A percentile compares a stretch with the other conserved stretches of the same genome.
Conservation (phyloP, 92 coral and sea anemone species). For the Palythoa heliodiscus region DNA sequence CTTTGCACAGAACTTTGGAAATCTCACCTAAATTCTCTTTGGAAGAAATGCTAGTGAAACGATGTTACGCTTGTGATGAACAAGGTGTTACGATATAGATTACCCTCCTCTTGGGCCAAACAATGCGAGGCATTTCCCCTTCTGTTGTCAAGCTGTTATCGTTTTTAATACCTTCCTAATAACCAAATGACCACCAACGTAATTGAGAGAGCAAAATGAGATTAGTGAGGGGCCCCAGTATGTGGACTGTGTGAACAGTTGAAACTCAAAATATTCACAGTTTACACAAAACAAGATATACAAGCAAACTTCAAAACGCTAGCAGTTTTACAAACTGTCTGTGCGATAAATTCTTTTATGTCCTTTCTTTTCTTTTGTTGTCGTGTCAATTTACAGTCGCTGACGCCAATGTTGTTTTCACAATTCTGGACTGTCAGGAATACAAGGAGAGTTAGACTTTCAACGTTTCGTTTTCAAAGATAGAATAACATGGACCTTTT, state of each 20-base stretch:
- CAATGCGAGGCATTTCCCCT: conserved; percentile 45
- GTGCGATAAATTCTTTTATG: not conserved
- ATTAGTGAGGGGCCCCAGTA: not conserved
- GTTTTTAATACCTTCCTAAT: conserved; percentile 30
- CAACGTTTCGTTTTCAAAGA: conserved; percentile 11
- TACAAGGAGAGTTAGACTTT: conserved; percentile 13
- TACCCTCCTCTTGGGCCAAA: conserved; percentile 16
- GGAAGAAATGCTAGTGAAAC: conserved; percentile 8
- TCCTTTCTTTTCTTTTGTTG: not conserved
- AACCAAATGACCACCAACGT: conserved; percentile 4
- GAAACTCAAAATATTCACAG: not conserved
- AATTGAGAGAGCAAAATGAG: not conserved
- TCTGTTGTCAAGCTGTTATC: conserved; percentile 43
- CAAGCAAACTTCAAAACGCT: not conserved
- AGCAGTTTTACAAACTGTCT: not conserved
- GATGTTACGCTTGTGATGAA: conserved; percentile 23
- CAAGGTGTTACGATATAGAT: conserved; percentile 41
- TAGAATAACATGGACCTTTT: conserved; percentile 5
- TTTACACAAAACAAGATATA: not conserved
- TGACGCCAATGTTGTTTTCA: conserved; percentile 39
- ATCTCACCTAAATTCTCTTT: not conserved
- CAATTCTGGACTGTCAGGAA: conserved; percentile 22
- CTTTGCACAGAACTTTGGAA: not conserved
- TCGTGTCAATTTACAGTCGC: conserved; percentile 35
- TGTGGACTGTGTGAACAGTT: not conserved